Evolutionary conservation across 2,797 vertebrate genomes (phyloP), one percentile per base, ranked within the genome.

Genomic region (Halcyon chelicuti): DNA sequence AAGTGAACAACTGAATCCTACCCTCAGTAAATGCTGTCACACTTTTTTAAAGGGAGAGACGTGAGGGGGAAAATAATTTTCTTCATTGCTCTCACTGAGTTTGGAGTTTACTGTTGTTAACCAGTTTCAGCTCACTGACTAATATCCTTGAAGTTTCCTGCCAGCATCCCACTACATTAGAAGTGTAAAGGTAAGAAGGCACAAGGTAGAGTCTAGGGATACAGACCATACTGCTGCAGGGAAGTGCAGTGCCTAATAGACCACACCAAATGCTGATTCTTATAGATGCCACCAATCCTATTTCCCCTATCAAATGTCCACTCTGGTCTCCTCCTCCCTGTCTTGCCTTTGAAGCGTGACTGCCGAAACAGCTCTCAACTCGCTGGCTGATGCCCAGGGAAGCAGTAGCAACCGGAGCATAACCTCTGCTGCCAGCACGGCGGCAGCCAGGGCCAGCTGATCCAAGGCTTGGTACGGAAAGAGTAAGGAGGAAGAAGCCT

Each of bases 251-350:
- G 46, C 55, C 31, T 61, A n/a, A 70, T 4, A 15, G 75, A 77
- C 9, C 20, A 51, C 0, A 0, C 3, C 42, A 86, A 52, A 55
- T 10, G 62, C 8, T 1, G 1, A 55, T 23, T 51, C 2, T 0
- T 47, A 73, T 6, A 0, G 2, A 17, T 76, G 35, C 20, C 46
- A 65, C 31, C 49, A 76, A 12, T 31, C 28, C 49, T 47, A 20
- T 37, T 55, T 3, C 4, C 22, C 12, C 6, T 28, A 18, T 39
- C 26, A 28, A 54, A 39, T 21, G 15, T 79, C 19, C 17, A 25
- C 28, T 76, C 28, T 9, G 25, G 4, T 72, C 21, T 52, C 37
- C 31, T 68, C 51, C 20, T 76, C 55, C 54, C 33, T 47, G 19
- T 47, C 51, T 73, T 6, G 5, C 14, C 60, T 33, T 52, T 66